Conservation (phyloP, 2,113 vertebrate species). For the Notechis scutatus region DNA sequence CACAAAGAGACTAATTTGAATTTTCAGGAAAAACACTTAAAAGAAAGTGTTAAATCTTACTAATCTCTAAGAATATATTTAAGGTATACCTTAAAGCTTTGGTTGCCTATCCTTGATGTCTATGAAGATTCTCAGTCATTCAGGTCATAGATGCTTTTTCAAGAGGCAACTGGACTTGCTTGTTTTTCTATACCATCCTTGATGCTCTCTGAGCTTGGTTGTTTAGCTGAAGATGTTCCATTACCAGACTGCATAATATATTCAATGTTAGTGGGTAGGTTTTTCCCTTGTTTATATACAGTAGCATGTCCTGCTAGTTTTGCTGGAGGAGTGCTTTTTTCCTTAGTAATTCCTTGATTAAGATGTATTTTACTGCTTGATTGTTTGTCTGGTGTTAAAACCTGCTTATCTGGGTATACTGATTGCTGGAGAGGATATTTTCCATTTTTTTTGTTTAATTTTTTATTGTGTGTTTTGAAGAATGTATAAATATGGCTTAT, state of each 20-base stretch:
- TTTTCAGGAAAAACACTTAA: not conserved
- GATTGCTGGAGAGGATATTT: not conserved
- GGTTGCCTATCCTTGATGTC: not conserved
- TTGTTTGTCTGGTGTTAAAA: not conserved
- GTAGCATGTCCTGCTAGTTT: not conserved
- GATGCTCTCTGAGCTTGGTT: not conserved
- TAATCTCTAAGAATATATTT: not conserved
- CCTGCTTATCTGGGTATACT: not conserved
- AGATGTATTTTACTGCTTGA: not conserved
- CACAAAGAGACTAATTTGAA: slow-evolving; percentile 11
- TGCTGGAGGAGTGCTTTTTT: not conserved
- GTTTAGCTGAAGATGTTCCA: not conserved
- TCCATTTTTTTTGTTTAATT: not conserved
- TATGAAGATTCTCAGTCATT: too few relatives aligned
- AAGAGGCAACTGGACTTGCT: too few relatives aligned
- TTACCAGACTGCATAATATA: not conserved
- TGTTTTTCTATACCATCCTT: too few relatives aligned
- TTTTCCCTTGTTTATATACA: not conserved
- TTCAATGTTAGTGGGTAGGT: not conserved
- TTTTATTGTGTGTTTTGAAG: not conserved
- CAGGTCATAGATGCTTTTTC: too few relatives aligned
- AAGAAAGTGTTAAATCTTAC: slow-evolving; percentile 37
- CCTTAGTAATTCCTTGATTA: not conserved
- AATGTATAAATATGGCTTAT: not conserved
- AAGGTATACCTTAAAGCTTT: not conserved